Percentiles rank a stretch among this genome's conserved stretches.
Evolutionary conservation across 1,140 invertebrate species (phyloP).

Genomic region (Drosophila ironensis): DNA sequence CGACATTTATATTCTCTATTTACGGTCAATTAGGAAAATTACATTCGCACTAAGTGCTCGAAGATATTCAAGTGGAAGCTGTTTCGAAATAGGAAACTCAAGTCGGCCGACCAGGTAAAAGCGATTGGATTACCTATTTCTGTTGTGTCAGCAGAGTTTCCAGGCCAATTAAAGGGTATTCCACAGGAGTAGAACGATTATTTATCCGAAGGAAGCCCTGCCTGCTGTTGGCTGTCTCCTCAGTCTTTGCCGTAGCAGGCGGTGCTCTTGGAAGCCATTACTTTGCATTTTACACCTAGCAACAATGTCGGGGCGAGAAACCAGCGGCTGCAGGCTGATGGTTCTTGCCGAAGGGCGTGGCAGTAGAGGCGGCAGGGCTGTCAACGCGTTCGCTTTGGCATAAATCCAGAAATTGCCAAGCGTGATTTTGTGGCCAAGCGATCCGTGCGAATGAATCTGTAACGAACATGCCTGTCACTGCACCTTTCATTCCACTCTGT

Average conservation of each 20-base stretch:
- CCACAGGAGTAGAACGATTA: not conserved
- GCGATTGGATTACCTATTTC: not conserved
- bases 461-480: slow-evolving; percentile 30
- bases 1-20: slow-evolving; percentile 24
- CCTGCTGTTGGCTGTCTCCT: slow-evolving; percentile 22
- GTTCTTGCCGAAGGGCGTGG: slow-evolving; percentile 30
- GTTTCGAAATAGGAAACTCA: not conserved
- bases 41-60: not conserved
- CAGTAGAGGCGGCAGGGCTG: slow-evolving; percentile 9
- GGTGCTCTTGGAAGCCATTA: slow-evolving; percentile 63
- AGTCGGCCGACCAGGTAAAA: not conserved
- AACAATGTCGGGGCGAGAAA: slow-evolving; percentile 39
- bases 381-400: slow-evolving; percentile 47
- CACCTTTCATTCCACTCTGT: slow-evolving; percentile 14
- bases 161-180: slow-evolving; percentile 21
- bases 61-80: not conserved
- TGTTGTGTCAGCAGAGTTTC: not conserved
- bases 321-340: no score
- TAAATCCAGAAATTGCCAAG: slow-evolving; percentile 56
- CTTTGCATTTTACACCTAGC: slow-evolving; percentile 75
- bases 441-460: slow-evolving; percentile 40
- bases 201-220: not conserved
- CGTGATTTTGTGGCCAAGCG: slow-evolving; percentile 21
- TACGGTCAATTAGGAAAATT: slow-evolving; percentile 27
- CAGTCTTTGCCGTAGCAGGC: no score